Evolutionary conservation across 2,797 vertebrate genomes (phyloP), one percentile per base, ranked within the genome.

Genomic region (Acrossocheilus fasciatus): DNA sequence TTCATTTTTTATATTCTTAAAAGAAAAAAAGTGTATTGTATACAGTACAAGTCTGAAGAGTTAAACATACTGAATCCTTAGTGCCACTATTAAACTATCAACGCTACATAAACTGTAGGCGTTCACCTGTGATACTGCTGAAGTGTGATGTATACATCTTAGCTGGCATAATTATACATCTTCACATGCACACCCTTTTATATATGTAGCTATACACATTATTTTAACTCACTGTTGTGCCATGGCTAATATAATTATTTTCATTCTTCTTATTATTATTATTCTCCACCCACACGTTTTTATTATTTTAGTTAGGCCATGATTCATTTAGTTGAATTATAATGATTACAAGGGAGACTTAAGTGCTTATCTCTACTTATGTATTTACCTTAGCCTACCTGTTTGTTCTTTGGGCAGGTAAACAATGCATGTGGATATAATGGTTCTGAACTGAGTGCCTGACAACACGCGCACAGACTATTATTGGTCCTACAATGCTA

Each of bases 271-370:
- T 41, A 11, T 64, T 62, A 1, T 66, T 62, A 1, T 66, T 68
- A 7, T 66, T 34, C 30, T 68, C 8, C 66, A 36, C 66, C 66
- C 64, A 68, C 14, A 34, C 64, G 23, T 17, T 68, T 36, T 36
- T 7, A 74, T n/a, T 50, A n/a, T 52, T 66, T 52, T 66, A 30
- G 39, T 39, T 11, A 62, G 18, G 12, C 57, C 3, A 64, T 82
- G 45, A 70, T 82, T 82, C 6, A 82, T 74, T 75, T 64, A 62
- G 4, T 34, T 23, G 15, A 62, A 62, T 62, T 62, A 26, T n/a
- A 62, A 41, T 11, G 41, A 34, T 62, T 12, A 52, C 20, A 59
- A 59, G 57, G 1, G 36, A 59, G 4, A 30, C 34, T 41, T 59
- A 5, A 2, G 18, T 9, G 3, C 7, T 43, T 26, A 26, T 79